A percentile compares a stretch with the other conserved stretches of the same genome.
phyloP scores from a whole-genome alignment of 2,113 vertebrate species.

The Grammomys dolichurus region DNA sequence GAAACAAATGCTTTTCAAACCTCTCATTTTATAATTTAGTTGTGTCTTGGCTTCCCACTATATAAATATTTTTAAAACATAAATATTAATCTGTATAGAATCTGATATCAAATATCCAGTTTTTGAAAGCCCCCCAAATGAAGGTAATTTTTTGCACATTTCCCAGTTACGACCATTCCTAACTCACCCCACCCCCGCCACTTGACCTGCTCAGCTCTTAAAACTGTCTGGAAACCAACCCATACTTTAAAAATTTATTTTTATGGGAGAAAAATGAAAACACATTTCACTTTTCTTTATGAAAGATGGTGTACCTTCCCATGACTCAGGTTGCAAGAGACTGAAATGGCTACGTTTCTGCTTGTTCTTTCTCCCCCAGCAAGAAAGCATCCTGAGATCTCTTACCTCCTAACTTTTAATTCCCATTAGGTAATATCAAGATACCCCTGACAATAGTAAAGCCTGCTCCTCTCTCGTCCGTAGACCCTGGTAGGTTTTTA shows the following conservation, averaged over 20 bases:
- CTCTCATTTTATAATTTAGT: slow-evolving; percentile 77
- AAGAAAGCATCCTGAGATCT: background rate
- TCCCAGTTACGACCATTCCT: slow-evolving; percentile 55
- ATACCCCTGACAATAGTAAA: background rate
- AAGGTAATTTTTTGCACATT: slow-evolving; percentile 74
- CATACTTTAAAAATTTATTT: slow-evolving; percentile 73
- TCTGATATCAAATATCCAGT: slow-evolving; percentile 55
- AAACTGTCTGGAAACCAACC: slow-evolving; percentile 75
- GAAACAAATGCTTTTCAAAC: slow-evolving; percentile 78
- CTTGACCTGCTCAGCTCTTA: slow-evolving; percentile 71
- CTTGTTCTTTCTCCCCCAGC: background rate
- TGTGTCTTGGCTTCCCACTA: slow-evolving; percentile 66
- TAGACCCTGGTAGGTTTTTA: background rate
- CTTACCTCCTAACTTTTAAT: background rate
- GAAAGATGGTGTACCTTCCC: slow-evolving; percentile 48
- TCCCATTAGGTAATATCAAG: background rate
- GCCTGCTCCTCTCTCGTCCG: background rate
- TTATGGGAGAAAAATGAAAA: slow-evolving; percentile 73
- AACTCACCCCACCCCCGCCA: background rate
- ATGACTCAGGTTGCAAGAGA: background rate
- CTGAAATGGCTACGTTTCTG: background rate
- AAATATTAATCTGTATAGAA: slow-evolving; percentile 71
- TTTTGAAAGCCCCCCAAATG: slow-evolving; percentile 60
- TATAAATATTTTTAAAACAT: slow-evolving; percentile 68
- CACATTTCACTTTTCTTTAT: slow-evolving; percentile 70